Evolutionary conservation across 2,797 vertebrate genomes (phyloP).

Genomic region (Clamator glandarius): DNA sequence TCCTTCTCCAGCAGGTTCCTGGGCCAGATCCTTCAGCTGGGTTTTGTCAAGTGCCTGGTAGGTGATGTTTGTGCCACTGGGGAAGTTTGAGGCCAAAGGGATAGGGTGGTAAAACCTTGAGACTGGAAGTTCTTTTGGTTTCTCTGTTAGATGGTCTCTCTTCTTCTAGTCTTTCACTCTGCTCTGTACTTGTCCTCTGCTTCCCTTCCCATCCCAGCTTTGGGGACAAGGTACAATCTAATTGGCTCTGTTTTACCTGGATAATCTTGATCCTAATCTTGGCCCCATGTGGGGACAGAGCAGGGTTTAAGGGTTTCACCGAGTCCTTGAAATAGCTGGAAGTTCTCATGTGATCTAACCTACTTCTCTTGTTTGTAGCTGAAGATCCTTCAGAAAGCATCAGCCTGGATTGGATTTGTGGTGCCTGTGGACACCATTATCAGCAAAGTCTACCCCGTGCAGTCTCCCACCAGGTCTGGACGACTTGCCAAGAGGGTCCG

Average conservation of each 20-base stretch:
- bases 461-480: constrained; percentile 51
- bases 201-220: accelerated
- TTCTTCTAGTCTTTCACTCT: not conserved
- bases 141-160: not conserved
- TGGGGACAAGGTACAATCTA: accelerated
- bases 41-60: constrained; percentile 6
- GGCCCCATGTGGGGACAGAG: accelerated
- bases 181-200: not conserved
- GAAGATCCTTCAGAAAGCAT: constrained; percentile 24
- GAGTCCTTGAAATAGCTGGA: not conserved
- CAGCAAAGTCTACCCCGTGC: not conserved
- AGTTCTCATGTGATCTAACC: accelerated
- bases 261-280: accelerated
- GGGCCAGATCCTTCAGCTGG: not conserved
- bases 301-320: not conserved
- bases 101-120: not conserved
- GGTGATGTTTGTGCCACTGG: not conserved
- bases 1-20: not conserved
- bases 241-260: not conserved
- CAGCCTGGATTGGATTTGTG: not conserved
- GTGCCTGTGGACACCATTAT: not conserved
- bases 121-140: accelerated
- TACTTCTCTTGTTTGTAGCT: not conserved
- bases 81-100: too few relatives aligned
- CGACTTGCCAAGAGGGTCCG: constrained; percentile 74